phyloP scores from a whole-genome alignment of 92 coral and sea anemone species.

The Epizoanthus rinbou region DNA sequence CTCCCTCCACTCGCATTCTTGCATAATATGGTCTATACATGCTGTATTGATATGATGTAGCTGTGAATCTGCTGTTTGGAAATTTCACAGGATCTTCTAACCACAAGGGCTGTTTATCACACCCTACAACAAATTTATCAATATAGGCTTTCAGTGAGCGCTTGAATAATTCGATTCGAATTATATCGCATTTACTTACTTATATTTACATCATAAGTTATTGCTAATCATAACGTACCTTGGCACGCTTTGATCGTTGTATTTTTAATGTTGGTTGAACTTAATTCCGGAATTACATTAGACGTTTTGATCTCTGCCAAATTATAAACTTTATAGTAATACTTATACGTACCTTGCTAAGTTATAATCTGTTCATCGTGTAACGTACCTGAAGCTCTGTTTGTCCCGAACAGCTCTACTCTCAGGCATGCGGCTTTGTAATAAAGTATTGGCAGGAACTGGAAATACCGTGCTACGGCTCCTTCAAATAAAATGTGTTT shows the following conservation, averaged over 20 bases:
- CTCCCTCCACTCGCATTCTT: slow-evolving; percentile 10
- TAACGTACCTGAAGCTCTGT: not conserved
- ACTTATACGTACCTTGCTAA: too few relatives aligned
- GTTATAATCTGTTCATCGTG: too few relatives aligned
- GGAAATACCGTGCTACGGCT: not conserved
- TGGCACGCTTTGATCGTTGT: too few relatives aligned
- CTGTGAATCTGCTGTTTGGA: slow-evolving; percentile 20
- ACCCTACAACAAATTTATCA: not conserved
- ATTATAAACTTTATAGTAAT: too few relatives aligned
- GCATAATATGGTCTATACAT: slow-evolving; percentile 2
- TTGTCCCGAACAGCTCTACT: slow-evolving; percentile 13
- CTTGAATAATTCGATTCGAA: too few relatives aligned
- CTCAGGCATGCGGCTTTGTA: not conserved
- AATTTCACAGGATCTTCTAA: slow-evolving; percentile 27
- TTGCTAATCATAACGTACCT: too few relatives aligned
- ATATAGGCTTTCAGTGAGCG: too few relatives aligned
- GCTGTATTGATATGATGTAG: slow-evolving; percentile 2
- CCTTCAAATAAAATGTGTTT: slow-evolving; percentile 14
- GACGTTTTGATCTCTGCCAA: too few relatives aligned
- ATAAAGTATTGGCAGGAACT: not conserved
- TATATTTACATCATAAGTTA: too few relatives aligned
- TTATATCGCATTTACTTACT: too few relatives aligned
- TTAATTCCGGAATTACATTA: too few relatives aligned
- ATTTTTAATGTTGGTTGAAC: too few relatives aligned
- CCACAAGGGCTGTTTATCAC: slow-evolving; percentile 7